A percentile compares a stretch with the other conserved stretches of the same genome.
Evolutionary conservation across 2,888 invertebrate species (phyloP).

Genomic region (Slavum lentiscoides): DNA sequence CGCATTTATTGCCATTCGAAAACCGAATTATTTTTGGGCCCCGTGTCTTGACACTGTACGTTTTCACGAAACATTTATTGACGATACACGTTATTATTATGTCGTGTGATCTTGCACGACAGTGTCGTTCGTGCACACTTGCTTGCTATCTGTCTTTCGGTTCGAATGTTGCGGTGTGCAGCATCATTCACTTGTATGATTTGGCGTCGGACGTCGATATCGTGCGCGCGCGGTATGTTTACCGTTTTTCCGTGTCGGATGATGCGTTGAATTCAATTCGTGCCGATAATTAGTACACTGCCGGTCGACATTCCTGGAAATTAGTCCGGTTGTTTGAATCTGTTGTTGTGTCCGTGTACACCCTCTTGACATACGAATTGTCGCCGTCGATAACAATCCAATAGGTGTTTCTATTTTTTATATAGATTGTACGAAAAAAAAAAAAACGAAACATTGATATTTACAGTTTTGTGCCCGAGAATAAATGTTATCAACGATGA

Average conservation of each 20-base stretch:
- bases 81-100: no score
- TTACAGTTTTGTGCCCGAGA: no score
- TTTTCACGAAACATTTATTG: not conserved
- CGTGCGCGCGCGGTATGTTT: not conserved
- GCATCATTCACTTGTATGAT: not conserved
- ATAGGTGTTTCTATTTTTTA: no score
- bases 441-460: no score
- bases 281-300: not conserved
- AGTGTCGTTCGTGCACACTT: slow-evolving; percentile 9
- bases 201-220: slow-evolving; percentile 7
- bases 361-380: no score
- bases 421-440: no score
- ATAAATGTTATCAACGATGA: no score
- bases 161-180: slow-evolving; percentile 6
- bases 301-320: not conserved
- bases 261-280: not conserved
- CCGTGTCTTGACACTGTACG: not conserved
- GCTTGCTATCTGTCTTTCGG: slow-evolving; percentile 44
- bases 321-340: not conserved
- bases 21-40: not conserved
- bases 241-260: not conserved
- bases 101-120: not conserved
- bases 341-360: not conserved
- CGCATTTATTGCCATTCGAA: not conserved
- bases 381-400: no score